These are phyloP conservation scores for Acropora yongei DNA, from an alignment of 64 coral and sea anemone species.

Conservation along the genomic window DNA sequence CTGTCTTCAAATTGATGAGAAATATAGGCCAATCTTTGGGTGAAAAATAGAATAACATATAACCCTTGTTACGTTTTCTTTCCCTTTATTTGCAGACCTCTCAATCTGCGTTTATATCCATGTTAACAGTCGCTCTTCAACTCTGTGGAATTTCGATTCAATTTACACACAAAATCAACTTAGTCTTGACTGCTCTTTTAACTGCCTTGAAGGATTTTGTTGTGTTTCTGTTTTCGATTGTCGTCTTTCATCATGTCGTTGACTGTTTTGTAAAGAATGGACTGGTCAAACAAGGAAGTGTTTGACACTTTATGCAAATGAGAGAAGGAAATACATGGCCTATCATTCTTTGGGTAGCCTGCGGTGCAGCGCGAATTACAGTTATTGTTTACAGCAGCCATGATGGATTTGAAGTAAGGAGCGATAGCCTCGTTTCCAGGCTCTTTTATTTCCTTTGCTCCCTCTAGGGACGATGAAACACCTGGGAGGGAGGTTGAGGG, in stretches of 20 bases:
- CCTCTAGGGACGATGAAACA: too few relatives aligned
- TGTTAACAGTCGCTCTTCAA: slow-evolving; percentile 70
- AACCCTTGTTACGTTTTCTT: neutral
- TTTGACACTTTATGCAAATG: neutral
- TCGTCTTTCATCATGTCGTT: slow-evolving; percentile 34
- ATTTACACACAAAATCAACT: slow-evolving; percentile 61
- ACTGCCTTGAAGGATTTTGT: slow-evolving; percentile 72
- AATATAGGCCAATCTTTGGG: too few relatives aligned
- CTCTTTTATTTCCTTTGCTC: too few relatives aligned
- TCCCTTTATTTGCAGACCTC: slow-evolving; percentile 54
- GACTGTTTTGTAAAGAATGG: slow-evolving; percentile 13
- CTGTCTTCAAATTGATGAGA: too few relatives aligned
- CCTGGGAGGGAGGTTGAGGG: too few relatives aligned
- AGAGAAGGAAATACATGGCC: neutral
- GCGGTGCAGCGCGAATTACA: too few relatives aligned
- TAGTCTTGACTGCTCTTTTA: slow-evolving; percentile 55
- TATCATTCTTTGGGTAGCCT: neutral
- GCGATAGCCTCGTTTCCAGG: too few relatives aligned
- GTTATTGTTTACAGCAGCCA: too few relatives aligned
- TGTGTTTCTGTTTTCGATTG: slow-evolving; percentile 60
- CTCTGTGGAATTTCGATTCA: slow-evolving; percentile 75
- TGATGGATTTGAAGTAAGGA: too few relatives aligned
- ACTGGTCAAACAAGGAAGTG: neutral
- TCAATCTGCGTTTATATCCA: slow-evolving; percentile 58
- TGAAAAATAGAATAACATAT: neutral